phyloP scores from a whole-genome alignment of 2,888 invertebrate species.

The Pseudolycoriella hygida region DNA sequence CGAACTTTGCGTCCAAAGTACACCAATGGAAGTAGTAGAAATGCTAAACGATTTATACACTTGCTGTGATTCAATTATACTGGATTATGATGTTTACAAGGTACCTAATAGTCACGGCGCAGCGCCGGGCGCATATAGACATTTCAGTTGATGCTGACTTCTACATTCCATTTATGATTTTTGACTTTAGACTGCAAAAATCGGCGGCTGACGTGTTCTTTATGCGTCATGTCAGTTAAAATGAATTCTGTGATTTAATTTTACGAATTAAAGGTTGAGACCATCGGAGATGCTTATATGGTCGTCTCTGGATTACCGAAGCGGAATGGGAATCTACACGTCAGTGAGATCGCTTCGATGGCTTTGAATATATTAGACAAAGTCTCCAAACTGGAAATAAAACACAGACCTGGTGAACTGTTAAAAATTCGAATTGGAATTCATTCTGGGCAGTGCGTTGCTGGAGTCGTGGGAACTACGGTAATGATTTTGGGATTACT shows the following conservation, averaged over 20 bases:
- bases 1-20: constrained; percentile 56
- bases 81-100: constrained; percentile 75
- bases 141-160: no score
- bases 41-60: constrained; percentile 78
- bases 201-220: no score
- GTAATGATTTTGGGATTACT: constrained; percentile 11
- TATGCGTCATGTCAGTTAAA: no score
- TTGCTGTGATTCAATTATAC: constrained; percentile 73
- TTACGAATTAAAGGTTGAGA: neutral
- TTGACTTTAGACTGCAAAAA: no score
- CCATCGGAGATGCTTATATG: constrained; percentile 2
- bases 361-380: constrained; percentile 54
- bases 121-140: no score
- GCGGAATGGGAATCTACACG: constrained; percentile 53
- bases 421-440: constrained; percentile 56
- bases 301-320: constrained; percentile 59
- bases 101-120: constrained; percentile 26
- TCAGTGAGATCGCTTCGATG: constrained; percentile 62
- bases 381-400: constrained; percentile 48
- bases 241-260: no score
- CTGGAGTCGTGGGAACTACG: constrained; percentile 59
- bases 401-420: constrained; percentile 46
- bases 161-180: no score
- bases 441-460: constrained; percentile 56
- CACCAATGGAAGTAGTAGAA: constrained; percentile 70